These are phyloP conservation scores for Brachionus koreanus DNA, from an alignment of 1,140 invertebrate genomes.

Conservation along the genomic window DNA sequence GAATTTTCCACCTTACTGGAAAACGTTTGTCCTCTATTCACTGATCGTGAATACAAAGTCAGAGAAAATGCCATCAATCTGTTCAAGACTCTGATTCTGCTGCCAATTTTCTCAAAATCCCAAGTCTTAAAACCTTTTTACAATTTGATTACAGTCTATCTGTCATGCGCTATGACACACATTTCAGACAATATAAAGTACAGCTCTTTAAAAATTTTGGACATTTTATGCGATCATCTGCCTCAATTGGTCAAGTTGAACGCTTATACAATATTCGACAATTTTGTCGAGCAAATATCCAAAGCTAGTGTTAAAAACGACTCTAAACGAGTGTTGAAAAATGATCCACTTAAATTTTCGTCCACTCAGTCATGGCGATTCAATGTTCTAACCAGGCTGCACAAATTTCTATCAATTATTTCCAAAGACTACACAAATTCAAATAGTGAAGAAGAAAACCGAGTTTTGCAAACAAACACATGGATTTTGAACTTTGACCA, in stretches of 20 bases:
- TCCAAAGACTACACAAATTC: not conserved
- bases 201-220: constrained; percentile 74
- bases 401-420: constrained; percentile 48
- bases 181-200: constrained; percentile 73
- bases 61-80: constrained; percentile 68
- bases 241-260: constrained; percentile 65
- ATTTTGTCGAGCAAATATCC: constrained; percentile 73
- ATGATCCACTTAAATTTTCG: constrained; percentile 51
- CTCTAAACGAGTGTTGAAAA: constrained; percentile 46
- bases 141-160: constrained; percentile 69
- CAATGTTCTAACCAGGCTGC: constrained; percentile 49
- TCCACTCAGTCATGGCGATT: constrained; percentile 50
- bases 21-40: constrained; percentile 65
- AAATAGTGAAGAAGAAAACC: not conserved
- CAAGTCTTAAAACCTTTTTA: constrained; percentile 64
- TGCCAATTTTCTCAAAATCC: constrained; percentile 56
- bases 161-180: constrained; percentile 80
- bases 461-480: not conserved
- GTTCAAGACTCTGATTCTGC: constrained; percentile 63
- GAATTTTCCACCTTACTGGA: constrained; percentile 68
- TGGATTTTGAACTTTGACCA: constrained; percentile 43
- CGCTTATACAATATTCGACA: constrained; percentile 68
- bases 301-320: constrained; percentile 46
- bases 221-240: constrained; percentile 63
- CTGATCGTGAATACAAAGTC: constrained; percentile 70